Conservation (phyloP, 2,888 invertebrate genomes). For the Nomada flava region DNA sequence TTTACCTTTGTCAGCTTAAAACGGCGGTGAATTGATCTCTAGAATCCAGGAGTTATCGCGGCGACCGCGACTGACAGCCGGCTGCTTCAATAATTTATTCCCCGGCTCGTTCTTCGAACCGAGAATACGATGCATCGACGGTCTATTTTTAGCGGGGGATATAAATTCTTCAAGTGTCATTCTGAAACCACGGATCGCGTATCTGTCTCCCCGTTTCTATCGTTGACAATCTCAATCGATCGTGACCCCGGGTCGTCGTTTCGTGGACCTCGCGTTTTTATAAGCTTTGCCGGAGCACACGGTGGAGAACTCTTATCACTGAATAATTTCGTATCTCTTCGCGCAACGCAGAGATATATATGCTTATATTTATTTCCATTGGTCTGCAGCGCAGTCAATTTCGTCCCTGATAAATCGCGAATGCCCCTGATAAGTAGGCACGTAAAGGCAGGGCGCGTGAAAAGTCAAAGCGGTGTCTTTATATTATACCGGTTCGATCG, state of each 20-base stretch:
- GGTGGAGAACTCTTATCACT: no score
- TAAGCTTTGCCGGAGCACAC: no score
- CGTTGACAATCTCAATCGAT: neutral
- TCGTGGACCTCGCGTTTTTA: neutral
- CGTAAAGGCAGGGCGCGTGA: neutral
- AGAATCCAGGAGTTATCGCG: constrained; percentile 21
- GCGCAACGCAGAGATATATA: neutral
- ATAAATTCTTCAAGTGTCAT: constrained; percentile 31
- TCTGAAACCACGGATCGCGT: neutral
- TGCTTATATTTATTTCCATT: neutral
- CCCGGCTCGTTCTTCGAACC: constrained; percentile 25
- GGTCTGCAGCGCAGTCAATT: neutral
- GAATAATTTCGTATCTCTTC: neutral
- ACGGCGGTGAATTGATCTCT: constrained; percentile 2
- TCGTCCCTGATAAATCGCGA: constrained; percentile 13
- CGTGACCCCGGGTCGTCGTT: neutral
- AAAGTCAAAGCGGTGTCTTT: neutral
- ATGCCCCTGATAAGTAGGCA: neutral
- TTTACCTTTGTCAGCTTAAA: constrained; percentile 13
- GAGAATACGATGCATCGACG: constrained; percentile 37
- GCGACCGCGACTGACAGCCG: constrained; percentile 24
- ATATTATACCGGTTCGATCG: constrained; percentile 28
- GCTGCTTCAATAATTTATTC: constrained; percentile 40
- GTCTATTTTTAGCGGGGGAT: constrained; percentile 33
- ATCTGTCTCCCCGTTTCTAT: neutral